These are phyloP conservation scores for Epirrhoe tristata DNA, from an alignment of 2,888 invertebrate species.

Conservation along the genomic window DNA sequence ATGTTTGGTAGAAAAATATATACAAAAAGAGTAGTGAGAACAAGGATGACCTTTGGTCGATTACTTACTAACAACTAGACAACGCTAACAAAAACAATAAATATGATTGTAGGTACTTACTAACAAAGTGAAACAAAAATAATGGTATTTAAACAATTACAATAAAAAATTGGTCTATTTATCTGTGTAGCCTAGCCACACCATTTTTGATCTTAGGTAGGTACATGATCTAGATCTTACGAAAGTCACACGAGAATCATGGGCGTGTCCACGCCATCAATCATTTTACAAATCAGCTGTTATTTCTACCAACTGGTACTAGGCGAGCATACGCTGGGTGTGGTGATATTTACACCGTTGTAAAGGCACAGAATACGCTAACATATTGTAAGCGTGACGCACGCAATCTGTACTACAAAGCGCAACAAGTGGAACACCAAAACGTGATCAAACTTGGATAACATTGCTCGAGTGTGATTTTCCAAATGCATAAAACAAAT, in stretches of 20 bases:
- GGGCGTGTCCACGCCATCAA: conserved; percentile 34
- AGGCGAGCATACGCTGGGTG: conserved; percentile 35
- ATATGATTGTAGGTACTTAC: too few species aligned
- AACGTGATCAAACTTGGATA: not conserved
- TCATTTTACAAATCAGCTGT: conserved; percentile 47
- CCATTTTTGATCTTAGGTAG: not conserved
- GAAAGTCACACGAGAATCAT: not conserved
- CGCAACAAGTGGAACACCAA: conserved; percentile 4
- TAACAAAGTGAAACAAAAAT: too few species aligned
- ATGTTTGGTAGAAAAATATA: too few species aligned
- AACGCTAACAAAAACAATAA: too few species aligned
- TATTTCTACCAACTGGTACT: conserved; percentile 45
- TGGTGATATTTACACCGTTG: conserved; percentile 38
- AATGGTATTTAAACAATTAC: too few species aligned
- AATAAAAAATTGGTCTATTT: too few species aligned
- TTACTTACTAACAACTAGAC: too few species aligned
- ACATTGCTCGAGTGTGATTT: too few species aligned
- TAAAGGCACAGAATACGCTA: conserved; percentile 29
- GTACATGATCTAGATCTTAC: not conserved
- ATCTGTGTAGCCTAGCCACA: too few species aligned
- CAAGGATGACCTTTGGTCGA: too few species aligned
- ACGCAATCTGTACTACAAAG: not conserved
- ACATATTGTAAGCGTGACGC: conserved; percentile 23
- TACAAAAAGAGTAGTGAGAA: too few species aligned
- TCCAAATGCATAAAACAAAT: too few species aligned